Base-by-base conservation (phyloP, 2,888 invertebrate species). In the Cataglyphis albicans region DNA sequence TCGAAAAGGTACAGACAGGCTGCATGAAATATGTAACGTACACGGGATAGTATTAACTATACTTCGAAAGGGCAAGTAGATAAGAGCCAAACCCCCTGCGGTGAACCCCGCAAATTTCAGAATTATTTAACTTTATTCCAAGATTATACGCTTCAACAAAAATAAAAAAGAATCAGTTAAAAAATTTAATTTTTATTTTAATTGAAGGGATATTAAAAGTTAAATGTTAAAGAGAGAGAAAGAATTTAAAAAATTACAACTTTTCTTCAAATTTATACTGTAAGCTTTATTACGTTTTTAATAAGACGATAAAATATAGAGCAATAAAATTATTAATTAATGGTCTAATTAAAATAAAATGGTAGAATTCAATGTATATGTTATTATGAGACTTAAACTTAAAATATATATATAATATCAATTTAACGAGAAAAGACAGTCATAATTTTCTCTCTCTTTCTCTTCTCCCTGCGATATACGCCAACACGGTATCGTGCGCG, bases 401-500 rank as follows among this genome's bases (percentile, higher is more conserved):
- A 18, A 48, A 25, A 35, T 35, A 41, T 12, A 44, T 70, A 38
- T 35, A 68, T 29, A 55, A 38, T 29, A 55, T 76, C 76, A 55
- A 70, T 76, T 76, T n/a, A 76, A 5, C 52, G 12, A 63, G 55
- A 55, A 76, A 38, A 25, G 72, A 70, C 76, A 68, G 38, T 35
- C 35, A 70, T 52, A 76, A 76, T 76, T 76, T 25, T 52, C 52
- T 35, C 35, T 35, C 6, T 38, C 38, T 75, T 25, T 48, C 44
- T n/a, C 7, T 48, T n/a, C 48, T 52, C 18, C 18, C 18, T 38
- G n/a, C 55, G 25, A 29, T 52, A 52, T 70, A 70, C 38, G 55
- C 76, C 76, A 55, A 76, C 76, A 76, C 52, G 64, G 25, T 76
- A 68, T 76, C 72, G 52, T n/a, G 64, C 41, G 72, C 76, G 52